Conservation (phyloP, 2,888 invertebrate species). For the Hypselothyrea guttata region DNA sequence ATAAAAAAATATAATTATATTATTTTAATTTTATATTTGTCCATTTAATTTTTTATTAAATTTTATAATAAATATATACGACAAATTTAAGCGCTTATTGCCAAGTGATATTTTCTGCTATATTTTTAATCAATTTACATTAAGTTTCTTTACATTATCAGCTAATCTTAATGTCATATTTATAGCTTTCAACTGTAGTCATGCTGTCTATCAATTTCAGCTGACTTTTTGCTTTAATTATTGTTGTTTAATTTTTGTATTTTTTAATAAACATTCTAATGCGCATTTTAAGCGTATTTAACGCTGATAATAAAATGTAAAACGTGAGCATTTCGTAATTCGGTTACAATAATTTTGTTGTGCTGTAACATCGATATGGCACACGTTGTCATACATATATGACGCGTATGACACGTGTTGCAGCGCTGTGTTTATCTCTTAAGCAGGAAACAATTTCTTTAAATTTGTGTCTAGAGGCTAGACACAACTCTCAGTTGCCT, state of each 20-base stretch:
- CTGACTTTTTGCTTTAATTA: slow-evolving; percentile 1
- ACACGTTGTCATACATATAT: not conserved
- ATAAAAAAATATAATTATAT: no score
- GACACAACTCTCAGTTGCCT: no score
- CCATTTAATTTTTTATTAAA: no score
- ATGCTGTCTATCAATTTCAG: slow-evolving; percentile 16
- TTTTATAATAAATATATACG: no score
- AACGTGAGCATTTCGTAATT: slow-evolving; percentile 3
- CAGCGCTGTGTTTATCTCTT: not conserved
- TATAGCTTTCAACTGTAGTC: slow-evolving; percentile 7
- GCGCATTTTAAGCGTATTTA: slow-evolving; percentile 21
- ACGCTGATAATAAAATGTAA: slow-evolving; percentile 26
- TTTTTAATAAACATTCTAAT: slow-evolving; percentile 22
- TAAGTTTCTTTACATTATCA: no score
- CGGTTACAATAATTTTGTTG: slow-evolving; percentile 4
- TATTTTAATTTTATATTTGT: no score
- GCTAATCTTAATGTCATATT: no score
- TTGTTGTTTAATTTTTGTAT: not conserved
- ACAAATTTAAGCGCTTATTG: no score
- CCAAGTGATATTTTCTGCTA: no score
- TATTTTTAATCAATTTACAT: no score
- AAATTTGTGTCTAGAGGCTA: slow-evolving; percentile 6
- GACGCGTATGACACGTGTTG: not conserved
- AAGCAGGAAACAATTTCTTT: not conserved
- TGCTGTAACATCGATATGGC: slow-evolving; percentile 4